A percentile compares a stretch with the other conserved stretches of the same genome.
Evolutionary conservation across 2,888 invertebrate species (phyloP).

Genomic region (Embidobia sp.): DNA sequence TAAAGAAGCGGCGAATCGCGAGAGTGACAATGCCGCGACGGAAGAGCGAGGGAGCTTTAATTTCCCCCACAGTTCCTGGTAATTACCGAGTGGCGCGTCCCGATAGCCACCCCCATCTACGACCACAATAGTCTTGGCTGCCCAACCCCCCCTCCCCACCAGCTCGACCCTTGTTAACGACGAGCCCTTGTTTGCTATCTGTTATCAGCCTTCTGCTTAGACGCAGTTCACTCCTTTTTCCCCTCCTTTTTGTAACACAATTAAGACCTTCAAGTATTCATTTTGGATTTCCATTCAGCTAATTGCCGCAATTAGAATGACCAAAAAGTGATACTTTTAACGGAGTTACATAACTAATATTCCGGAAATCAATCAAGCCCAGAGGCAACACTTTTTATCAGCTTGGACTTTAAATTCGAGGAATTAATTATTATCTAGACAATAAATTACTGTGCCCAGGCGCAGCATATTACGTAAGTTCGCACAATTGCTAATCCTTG

Average conservation of each 20-base stretch:
- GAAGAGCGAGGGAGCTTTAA: slow-evolving; percentile 80
- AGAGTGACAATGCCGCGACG: slow-evolving; percentile 74
- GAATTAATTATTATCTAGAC: slow-evolving; percentile 33
- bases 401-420: not conserved
- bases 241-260: slow-evolving; percentile 40
- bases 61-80: slow-evolving; percentile 80
- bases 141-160: slow-evolving; percentile 47
- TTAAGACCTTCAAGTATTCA: slow-evolving; percentile 34
- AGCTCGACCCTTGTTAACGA: slow-evolving; percentile 62
- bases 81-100: slow-evolving; percentile 78
- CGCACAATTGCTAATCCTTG: slow-evolving; percentile 52
- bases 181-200: slow-evolving; percentile 64
- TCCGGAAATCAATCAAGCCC: too few relatives aligned
- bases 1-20: slow-evolving; percentile 74
- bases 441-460: slow-evolving; percentile 38
- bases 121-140: slow-evolving; percentile 75
- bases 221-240: slow-evolving; percentile 39
- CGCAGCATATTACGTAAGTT: slow-evolving; percentile 47
- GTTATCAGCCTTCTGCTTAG: slow-evolving; percentile 62
- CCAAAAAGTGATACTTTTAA: too few relatives aligned
- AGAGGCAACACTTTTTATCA: not conserved
- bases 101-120: slow-evolving; percentile 79
- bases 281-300: slow-evolving; percentile 16
- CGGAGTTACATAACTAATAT: too few relatives aligned
- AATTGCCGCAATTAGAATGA: slow-evolving; percentile 27